Conservation (phyloP, 2,888 invertebrate genomes). For the Desoria tigrina region DNA sequence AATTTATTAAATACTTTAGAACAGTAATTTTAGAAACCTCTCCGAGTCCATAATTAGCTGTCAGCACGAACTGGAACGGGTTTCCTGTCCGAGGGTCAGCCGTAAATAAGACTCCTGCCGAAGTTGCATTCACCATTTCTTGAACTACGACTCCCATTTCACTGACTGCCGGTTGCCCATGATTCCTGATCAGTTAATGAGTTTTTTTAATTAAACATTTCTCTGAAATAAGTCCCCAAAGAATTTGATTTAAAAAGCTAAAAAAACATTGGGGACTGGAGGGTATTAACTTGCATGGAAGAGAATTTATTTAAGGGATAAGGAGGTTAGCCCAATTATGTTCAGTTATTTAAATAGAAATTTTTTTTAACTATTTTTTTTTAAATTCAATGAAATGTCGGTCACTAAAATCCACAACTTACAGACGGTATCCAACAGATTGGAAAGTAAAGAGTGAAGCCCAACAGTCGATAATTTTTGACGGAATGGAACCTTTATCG, state of each 20-base stretch:
- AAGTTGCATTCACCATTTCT: slow-evolving; percentile 66
- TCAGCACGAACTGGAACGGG: slow-evolving; percentile 68
- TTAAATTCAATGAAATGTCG: slow-evolving; percentile 13
- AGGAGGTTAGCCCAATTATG: too few species aligned
- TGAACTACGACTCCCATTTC: slow-evolving; percentile 81
- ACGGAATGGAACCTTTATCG: slow-evolving; percentile 59
- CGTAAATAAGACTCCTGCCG: slow-evolving; percentile 80
- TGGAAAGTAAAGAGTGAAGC: slow-evolving; percentile 75
- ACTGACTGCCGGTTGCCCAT: slow-evolving; percentile 68
- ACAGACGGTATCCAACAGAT: slow-evolving; percentile 78
- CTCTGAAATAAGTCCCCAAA: background rate
- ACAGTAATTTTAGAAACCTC: slow-evolving; percentile 71
- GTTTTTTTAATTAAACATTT: background rate
- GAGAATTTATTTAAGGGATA: too few species aligned
- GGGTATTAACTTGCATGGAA: too few species aligned
- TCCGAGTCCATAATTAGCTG: slow-evolving; percentile 79
- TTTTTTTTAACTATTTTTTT: background rate
- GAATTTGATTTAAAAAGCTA: background rate
- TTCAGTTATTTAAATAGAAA: too few species aligned
- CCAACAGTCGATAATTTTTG: slow-evolving; percentile 74
- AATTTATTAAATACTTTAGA: background rate
- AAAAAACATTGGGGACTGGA: too few species aligned
- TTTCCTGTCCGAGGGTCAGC: slow-evolving; percentile 73
- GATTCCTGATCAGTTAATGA: slow-evolving; percentile 63
- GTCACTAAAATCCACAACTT: slow-evolving; percentile 32